These are phyloP conservation scores for Automeris io DNA, from an alignment of 2,888 invertebrate species.

Conservation along the genomic window DNA sequence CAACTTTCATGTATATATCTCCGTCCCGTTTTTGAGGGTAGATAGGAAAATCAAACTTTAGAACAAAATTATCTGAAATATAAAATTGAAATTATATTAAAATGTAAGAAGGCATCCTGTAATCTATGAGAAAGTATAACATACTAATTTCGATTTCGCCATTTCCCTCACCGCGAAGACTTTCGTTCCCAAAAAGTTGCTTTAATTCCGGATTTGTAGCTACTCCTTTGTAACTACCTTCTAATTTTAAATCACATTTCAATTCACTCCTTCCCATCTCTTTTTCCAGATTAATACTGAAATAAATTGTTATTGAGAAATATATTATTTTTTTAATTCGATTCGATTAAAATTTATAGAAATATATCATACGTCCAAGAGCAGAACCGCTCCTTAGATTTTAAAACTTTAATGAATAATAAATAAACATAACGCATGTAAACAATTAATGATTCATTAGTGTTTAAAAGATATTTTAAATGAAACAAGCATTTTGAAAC, in stretches of 20 bases:
- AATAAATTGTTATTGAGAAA: slow-evolving; percentile 7
- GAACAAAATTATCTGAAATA: slow-evolving; percentile 23
- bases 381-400: too few species aligned
- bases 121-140: background rate
- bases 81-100: slow-evolving; percentile 2
- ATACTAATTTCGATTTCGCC: slow-evolving; percentile 17
- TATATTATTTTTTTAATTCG: background rate
- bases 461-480: too few species aligned
- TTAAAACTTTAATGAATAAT: too few species aligned
- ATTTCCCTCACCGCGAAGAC: slow-evolving; percentile 14
- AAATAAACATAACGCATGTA: too few species aligned
- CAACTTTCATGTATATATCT: slow-evolving; percentile 24
- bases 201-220: slow-evolving; percentile 11
- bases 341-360: background rate
- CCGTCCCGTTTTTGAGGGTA: slow-evolving; percentile 18
- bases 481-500: too few species aligned
- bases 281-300: slow-evolving; percentile 16
- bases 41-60: slow-evolving; percentile 18
- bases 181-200: slow-evolving; percentile 9
- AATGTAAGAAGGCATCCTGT: background rate
- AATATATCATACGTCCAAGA: background rate
- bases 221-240: slow-evolving; percentile 14
- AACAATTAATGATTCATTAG: too few species aligned
- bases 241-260: slow-evolving; percentile 14
- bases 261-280: slow-evolving; percentile 11